These are phyloP conservation scores for Margaritifera margaritifera DNA, from an alignment of 2,888 invertebrate species.

Conservation along the genomic window DNA sequence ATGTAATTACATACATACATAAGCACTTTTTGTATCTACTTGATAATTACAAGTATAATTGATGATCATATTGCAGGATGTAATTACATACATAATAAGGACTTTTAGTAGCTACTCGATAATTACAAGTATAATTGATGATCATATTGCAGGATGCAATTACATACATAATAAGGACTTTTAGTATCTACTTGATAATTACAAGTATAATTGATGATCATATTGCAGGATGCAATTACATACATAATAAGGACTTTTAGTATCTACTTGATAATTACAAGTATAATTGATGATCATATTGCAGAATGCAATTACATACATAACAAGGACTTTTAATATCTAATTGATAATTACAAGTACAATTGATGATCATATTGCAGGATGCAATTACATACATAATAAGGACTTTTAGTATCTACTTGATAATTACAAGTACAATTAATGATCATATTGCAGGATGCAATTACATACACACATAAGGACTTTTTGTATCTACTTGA, in stretches of 20 bases:
- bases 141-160: slow-evolving; percentile 27
- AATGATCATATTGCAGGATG: slow-evolving; percentile 23
- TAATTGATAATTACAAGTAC: too few species aligned
- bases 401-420: too few species aligned
- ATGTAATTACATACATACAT: slow-evolving; percentile 27
- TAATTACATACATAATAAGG: slow-evolving; percentile 26
- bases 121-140: too few species aligned
- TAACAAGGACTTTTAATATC: too few species aligned
- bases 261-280: too few species aligned
- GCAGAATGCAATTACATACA: slow-evolving; percentile 32
- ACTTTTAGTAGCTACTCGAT: too few species aligned
- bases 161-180: slow-evolving; percentile 28
- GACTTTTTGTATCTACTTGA: too few species aligned
- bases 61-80: slow-evolving; percentile 24
- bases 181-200: too few species aligned
- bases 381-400: slow-evolving; percentile 33
- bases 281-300: background rate
- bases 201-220: too few species aligned
- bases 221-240: slow-evolving; percentile 28
- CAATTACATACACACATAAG: slow-evolving; percentile 23
- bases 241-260: slow-evolving; percentile 35
- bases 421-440: too few species aligned
- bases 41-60: too few species aligned
- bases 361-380: slow-evolving; percentile 12
- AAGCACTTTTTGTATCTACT: too few species aligned